These are phyloP conservation scores for Rhynchotus rufescens DNA, from an alignment of 2,797 vertebrate genomes.

Conservation along the genomic window DNA sequence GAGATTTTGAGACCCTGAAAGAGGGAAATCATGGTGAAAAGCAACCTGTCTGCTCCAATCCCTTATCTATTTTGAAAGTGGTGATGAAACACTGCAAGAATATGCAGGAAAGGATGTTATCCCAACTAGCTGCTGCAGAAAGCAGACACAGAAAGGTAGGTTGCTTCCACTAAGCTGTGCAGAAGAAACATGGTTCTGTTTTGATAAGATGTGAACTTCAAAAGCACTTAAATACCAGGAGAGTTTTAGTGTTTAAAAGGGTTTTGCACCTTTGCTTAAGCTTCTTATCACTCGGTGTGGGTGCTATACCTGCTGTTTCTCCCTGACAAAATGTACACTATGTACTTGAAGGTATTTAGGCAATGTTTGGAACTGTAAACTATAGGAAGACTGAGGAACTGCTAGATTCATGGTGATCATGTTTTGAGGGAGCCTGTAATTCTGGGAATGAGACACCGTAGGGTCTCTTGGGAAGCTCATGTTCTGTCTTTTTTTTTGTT, in stretches of 20 bases:
- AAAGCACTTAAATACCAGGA: neutral
- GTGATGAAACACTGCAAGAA: constrained; percentile 97
- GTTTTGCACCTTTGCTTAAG: neutral
- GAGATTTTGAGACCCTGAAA: constrained; percentile 89
- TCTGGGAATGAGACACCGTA: neutral
- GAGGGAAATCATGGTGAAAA: constrained; percentile 82
- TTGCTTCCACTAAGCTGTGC: neutral
- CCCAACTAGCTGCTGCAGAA: constrained; percentile 92
- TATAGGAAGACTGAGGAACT: neutral
- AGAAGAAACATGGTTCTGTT: neutral
- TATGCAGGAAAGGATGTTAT: constrained; percentile 97
- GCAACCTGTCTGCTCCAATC: constrained; percentile 86
- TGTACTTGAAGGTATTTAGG: neutral
- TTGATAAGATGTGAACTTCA: neutral
- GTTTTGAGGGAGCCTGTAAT: neutral
- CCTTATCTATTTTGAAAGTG: constrained; percentile 91
- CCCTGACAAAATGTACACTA: neutral
- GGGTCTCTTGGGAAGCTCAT: neutral
- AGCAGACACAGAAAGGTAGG: constrained; percentile 93
- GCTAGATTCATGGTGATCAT: neutral
- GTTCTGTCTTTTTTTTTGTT: neutral
- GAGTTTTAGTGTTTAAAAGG: neutral
- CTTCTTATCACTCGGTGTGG: neutral
- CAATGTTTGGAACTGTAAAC: neutral
- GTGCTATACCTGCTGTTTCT: neutral